A percentile compares a stretch with the other conserved stretches of the same genome.
These are phyloP conservation scores for Catamblyrhynchus diadema DNA, from an alignment of 2,797 vertebrate species.

Conservation along the genomic window DNA sequence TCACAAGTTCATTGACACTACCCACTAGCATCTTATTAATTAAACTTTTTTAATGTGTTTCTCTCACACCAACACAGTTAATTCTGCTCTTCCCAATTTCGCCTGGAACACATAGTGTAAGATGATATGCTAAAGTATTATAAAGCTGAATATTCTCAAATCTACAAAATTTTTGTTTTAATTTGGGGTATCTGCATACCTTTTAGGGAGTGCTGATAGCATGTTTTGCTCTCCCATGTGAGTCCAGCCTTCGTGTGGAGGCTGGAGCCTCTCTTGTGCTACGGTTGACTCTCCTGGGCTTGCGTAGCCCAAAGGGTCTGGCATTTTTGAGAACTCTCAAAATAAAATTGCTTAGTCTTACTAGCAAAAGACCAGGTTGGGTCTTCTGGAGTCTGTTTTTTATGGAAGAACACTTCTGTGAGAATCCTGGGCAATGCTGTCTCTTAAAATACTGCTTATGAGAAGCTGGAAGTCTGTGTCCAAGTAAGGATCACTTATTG, in stretches of 20 bases:
- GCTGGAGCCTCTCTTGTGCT: not conserved
- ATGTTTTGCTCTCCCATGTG: not conserved
- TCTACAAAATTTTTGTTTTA: fast-evolving
- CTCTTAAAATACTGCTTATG: not conserved
- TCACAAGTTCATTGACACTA: not conserved
- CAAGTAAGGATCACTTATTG: not conserved
- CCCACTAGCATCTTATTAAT: not conserved
- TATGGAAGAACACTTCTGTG: not conserved
- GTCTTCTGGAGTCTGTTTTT: not conserved
- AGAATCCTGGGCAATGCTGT: not conserved
- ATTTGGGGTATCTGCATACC: not conserved
- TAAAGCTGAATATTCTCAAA: not conserved
- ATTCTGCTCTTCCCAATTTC: not conserved
- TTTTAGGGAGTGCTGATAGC: not conserved
- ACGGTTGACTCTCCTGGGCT: not conserved
- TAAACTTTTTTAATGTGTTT: not conserved
- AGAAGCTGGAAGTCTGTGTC: not conserved
- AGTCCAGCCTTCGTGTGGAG: not conserved
- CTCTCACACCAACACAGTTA: not conserved
- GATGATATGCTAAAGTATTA: not conserved
- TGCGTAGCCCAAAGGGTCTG: fast-evolving
- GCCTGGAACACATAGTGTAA: not conserved
- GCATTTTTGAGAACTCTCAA: not conserved
- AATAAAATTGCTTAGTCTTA: not conserved
- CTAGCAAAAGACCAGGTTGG: not conserved